Conservation (phyloP, 35 echinoderm and acorn worm species). For the Ophiothrix spiculata region DNA sequence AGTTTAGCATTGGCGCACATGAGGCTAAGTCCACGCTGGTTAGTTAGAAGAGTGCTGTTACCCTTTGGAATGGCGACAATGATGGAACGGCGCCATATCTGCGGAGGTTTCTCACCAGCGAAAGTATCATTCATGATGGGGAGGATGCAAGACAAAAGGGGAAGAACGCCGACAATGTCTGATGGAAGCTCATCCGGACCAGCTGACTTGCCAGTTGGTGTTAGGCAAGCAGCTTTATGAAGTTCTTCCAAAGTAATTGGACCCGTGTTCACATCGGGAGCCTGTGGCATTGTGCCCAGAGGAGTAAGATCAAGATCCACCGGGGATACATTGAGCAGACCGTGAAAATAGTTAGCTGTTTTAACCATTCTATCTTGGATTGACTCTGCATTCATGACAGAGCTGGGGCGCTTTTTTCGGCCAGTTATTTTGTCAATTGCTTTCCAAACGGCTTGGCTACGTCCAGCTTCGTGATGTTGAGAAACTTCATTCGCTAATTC, state of each 20-base stretch:
- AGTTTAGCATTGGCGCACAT: slow-evolving; percentile 23
- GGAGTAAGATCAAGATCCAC: slow-evolving; percentile 17
- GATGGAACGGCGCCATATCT: slow-evolving; percentile 18
- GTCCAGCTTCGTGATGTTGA: slow-evolving; percentile 25
- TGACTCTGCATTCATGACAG: slow-evolving; percentile 19
- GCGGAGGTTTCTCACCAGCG: slow-evolving; percentile 22
- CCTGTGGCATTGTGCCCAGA: background rate
- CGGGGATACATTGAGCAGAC: slow-evolving; percentile 4
- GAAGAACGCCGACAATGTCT: slow-evolving; percentile 14
- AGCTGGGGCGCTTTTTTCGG: too few species aligned
- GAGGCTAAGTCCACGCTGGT: slow-evolving; percentile 23
- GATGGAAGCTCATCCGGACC: slow-evolving; percentile 34
- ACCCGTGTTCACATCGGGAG: slow-evolving; percentile 6
- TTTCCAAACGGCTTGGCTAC: slow-evolving; percentile 29
- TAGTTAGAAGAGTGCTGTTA: slow-evolving; percentile 10
- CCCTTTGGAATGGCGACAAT: slow-evolving; percentile 30
- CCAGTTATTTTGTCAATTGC: slow-evolving; percentile 26
- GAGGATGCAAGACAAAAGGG: background rate
- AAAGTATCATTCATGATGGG: slow-evolving; percentile 22
- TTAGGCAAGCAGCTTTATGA: background rate
- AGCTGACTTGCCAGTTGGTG: background rate
- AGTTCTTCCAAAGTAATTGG: slow-evolving; percentile 17
- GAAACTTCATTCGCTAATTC: slow-evolving; percentile 16
- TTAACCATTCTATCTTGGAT: background rate
- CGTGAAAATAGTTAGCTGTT: slow-evolving; percentile 21